Base-by-base conservation (phyloP, 2,113 vertebrate species). In the Pteropus alecto region DNA sequence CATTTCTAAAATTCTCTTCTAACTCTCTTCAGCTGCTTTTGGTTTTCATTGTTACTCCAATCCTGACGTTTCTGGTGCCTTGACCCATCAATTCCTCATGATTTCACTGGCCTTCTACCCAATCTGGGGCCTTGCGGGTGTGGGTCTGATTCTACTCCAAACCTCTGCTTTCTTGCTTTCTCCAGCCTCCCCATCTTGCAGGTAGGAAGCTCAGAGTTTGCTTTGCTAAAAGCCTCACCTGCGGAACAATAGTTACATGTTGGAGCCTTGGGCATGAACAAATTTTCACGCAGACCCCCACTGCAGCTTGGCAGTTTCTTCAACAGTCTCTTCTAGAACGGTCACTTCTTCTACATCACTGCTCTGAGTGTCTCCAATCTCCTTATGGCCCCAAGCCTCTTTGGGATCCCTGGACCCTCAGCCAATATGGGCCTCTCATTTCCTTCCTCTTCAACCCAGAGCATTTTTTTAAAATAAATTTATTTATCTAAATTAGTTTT, bases 361-460 rank as follows among this genome's bases (percentile, higher is more conserved):
- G 21, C 26, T 71, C 9, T 41, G 3, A 41, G 24, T 26, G 14
- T 14, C 35, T 68, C 13, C n/a, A n/a, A 56, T 18, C 16, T 68
- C 4, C 61, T 58, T 30, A 60, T 1, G 5, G 0, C n/a, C 14
- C 22, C 5, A 1, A 60, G 46, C 3, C 10, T 38, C 51, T 51
- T 22, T 26, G 14, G 14, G 5, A 18, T 70, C 26, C 43, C 22
- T 21, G 11, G 54, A 68, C 3, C 7, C 33, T 76, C 18, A 28
- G 5, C 24, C 21, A 74, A 7, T 12, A 21, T 3, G 1, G 19
- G 12, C 41, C 51, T 11, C 7, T 22, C 7, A 1, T n/a, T 70
- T 84, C 24, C 43, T 28, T 68, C 24, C n/a, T 74, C 35, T 48
- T 71, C 56, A 12, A 18, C n/a, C 21, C 6, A 26, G 73, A 48